Conservation (phyloP, 2,113 vertebrate species). For the Tyto alba region DNA sequence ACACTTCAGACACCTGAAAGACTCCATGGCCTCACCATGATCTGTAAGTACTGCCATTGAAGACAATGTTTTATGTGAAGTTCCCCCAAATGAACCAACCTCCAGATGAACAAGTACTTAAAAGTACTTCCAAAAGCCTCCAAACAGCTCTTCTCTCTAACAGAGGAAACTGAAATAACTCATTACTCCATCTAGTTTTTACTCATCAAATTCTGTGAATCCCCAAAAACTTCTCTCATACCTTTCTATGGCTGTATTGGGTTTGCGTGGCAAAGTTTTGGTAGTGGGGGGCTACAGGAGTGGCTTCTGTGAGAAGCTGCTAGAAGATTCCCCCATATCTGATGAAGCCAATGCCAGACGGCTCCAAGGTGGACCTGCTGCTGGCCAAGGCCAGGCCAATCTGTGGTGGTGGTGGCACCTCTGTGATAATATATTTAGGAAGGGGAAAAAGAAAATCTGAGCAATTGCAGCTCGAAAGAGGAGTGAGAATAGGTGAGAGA, state of each 20-base stretch:
- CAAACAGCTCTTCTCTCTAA: background rate
- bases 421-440: no score
- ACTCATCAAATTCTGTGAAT: background rate
- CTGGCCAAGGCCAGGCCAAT: background rate
- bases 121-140: background rate
- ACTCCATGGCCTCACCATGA: background rate
- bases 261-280: background rate
- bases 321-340: background rate
- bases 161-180: background rate
- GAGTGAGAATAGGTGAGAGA: no score
- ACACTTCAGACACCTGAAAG: background rate
- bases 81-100: background rate
- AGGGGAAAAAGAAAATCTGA: no score
- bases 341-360: background rate
- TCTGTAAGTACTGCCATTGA: background rate
- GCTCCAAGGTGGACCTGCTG: fast-evolving
- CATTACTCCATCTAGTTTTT: background rate
- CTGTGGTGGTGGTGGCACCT: fast-evolving
- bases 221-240: background rate
- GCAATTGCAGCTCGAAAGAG: no score
- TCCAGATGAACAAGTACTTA: background rate
- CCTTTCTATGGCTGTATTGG: background rate
- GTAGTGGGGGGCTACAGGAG: background rate
- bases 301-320: background rate
- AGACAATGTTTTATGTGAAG: background rate